Conservation (phyloP, 37 sponge, comb jelly and placozoan species). For the Petrosia ficiformis region DNA sequence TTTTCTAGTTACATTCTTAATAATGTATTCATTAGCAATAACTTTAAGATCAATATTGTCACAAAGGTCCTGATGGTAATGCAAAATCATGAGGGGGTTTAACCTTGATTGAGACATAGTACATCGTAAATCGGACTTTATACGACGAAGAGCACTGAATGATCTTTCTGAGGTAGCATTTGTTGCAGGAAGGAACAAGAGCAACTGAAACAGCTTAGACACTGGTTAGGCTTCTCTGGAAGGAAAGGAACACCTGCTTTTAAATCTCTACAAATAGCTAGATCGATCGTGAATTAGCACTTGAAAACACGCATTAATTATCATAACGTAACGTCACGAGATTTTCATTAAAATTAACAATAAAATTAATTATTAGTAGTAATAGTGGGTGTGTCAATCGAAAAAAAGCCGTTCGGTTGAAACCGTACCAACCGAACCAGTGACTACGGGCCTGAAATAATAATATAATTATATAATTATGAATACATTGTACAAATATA, state of each 20-base stretch:
- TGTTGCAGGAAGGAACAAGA: constrained; percentile 66
- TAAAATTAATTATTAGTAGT: no score
- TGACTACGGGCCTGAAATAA: no score
- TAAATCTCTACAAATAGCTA: constrained; percentile 29
- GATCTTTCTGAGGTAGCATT: constrained; percentile 71
- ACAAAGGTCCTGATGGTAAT: constrained; percentile 51
- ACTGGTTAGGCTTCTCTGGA: constrained; percentile 30
- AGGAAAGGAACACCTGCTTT: constrained; percentile 41
- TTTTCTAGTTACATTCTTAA: constrained; percentile 26
- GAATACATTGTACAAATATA: no score
- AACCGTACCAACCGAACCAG: no score
- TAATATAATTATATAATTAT: no score
- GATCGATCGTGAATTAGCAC: constrained; percentile 19
- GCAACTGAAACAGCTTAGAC: constrained; percentile 55
- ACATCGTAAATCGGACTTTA: constrained; percentile 67
- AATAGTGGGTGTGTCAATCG: no score
- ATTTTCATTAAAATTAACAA: no score
- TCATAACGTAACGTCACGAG: no score
- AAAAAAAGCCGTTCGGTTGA: no score
- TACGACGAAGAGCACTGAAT: constrained; percentile 69
- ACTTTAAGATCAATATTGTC: constrained; percentile 44
- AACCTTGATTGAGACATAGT: constrained; percentile 67
- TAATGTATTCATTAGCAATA: constrained; percentile 55
- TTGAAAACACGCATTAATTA: constrained; percentile 1
- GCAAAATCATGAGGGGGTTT: constrained; percentile 68